Conservation (phyloP, 1,140 invertebrate species). For the Drosophila pruinosa region DNA sequence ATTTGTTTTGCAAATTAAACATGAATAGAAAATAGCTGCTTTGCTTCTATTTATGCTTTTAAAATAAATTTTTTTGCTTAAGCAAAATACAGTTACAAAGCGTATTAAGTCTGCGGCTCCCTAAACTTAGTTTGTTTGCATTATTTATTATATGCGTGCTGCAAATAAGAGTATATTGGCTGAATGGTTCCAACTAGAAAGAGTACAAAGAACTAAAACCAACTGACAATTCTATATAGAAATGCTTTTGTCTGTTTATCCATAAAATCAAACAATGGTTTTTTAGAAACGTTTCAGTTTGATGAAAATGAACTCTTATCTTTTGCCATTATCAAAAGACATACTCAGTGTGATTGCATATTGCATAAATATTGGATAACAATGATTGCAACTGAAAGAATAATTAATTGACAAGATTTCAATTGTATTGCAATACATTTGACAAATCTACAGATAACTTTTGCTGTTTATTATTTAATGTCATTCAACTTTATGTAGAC, state of each 20-base stretch:
- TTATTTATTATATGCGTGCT: slow-evolving; percentile 40
- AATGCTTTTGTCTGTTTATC: neutral
- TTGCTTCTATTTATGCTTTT: too few species aligned
- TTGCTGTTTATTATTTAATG: too few species aligned
- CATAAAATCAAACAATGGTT: neutral
- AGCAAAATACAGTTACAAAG: neutral
- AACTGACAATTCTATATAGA: neutral
- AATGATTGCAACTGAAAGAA: too few species aligned
- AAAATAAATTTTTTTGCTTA: neutral
- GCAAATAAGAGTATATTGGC: slow-evolving; percentile 6
- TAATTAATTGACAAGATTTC: too few species aligned
- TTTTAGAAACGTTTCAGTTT: neutral
- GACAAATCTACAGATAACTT: too few species aligned
- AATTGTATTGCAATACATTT: too few species aligned
- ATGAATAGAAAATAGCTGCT: too few species aligned
- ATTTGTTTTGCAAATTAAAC: too few species aligned
- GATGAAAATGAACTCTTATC: neutral
- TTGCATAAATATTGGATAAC: too few species aligned
- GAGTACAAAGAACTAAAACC: neutral
- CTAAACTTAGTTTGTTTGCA: neutral
- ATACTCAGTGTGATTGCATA: neutral
- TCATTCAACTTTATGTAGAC: neutral
- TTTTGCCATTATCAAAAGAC: neutral
- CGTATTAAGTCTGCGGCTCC: neutral
- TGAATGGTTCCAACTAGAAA: neutral